These are phyloP conservation scores for Hydropsyche betteni DNA, from an alignment of 2,888 invertebrate genomes.

Conservation along the genomic window DNA sequence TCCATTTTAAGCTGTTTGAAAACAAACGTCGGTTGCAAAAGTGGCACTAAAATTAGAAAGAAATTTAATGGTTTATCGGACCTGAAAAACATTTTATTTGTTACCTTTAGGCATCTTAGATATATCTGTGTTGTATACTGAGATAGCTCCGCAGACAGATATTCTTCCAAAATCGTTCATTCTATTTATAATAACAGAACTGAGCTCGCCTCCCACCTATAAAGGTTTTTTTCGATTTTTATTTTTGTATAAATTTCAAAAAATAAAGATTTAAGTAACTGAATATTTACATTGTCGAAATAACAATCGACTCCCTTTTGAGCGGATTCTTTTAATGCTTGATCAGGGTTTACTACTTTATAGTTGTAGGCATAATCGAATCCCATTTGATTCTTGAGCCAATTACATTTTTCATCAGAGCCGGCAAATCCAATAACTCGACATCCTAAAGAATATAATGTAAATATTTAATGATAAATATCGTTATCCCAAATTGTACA, in stretches of 20 bases:
- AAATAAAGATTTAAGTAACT: not conserved
- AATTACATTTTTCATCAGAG: conserved; percentile 75
- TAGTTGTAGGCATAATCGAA: conserved; percentile 80
- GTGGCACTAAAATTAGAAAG: conserved; percentile 54
- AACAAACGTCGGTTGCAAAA: conserved; percentile 67
- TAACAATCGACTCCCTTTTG: conserved; percentile 78
- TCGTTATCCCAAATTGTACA: not conserved
- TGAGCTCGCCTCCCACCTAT: conserved; percentile 77
- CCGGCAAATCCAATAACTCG: conserved; percentile 76
- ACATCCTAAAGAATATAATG: conserved; percentile 55
- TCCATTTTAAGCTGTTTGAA: conserved; percentile 69
- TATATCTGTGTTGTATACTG: conserved; percentile 54
- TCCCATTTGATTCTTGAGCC: conserved; percentile 72
- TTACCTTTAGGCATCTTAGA: conserved; percentile 43
- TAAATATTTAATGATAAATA: not conserved
- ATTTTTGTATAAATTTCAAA: conserved; percentile 2
- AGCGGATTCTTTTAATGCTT: conserved; percentile 70
- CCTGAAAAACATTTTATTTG: conserved; percentile 51
- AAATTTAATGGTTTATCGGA: conserved; percentile 52
- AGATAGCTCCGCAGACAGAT: conserved; percentile 76
- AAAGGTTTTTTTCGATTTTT: conserved; percentile 7
- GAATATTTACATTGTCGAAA: conserved; percentile 74
- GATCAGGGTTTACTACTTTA: conserved; percentile 69
- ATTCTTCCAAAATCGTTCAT: conserved; percentile 75
- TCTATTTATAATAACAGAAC: conserved; percentile 68